Evolutionary conservation across 2,888 invertebrate species (phyloP).

Genomic region (Entomobrya proxima): DNA sequence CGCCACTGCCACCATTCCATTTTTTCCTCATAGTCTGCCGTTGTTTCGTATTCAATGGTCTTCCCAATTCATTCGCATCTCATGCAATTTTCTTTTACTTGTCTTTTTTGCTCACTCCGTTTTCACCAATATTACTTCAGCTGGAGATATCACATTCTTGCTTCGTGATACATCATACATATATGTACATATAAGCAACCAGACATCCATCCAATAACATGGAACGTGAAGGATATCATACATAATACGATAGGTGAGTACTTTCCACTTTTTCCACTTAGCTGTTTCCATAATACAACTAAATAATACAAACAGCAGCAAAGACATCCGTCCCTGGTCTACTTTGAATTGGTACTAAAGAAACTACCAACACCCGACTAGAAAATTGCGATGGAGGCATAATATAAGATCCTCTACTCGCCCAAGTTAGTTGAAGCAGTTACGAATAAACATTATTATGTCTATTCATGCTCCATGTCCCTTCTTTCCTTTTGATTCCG

Average conservation of each 20-base stretch:
- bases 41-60: not conserved
- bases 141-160: constrained; percentile 15
- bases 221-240: too few species aligned
- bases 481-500: not conserved
- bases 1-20: not conserved
- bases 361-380: not conserved
- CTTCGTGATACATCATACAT: not conserved
- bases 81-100: constrained; percentile 39
- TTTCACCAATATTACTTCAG: not conserved
- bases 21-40: too few species aligned
- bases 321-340: not conserved
- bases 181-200: not conserved
- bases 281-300: not conserved
- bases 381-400: too few species aligned
- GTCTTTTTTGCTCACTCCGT: not conserved
- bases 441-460: not conserved
- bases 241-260: not conserved
- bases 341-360: not conserved
- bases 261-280: not conserved
- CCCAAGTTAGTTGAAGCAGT: too few species aligned
- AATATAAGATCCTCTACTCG: too few species aligned
- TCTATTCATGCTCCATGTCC: constrained; percentile 15
- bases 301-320: constrained; percentile 26
- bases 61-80: constrained; percentile 27
- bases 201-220: not conserved